These are phyloP conservation scores for Oryzias celebensis DNA, from an alignment of 2,113 vertebrate genomes.

Conservation along the genomic window DNA sequence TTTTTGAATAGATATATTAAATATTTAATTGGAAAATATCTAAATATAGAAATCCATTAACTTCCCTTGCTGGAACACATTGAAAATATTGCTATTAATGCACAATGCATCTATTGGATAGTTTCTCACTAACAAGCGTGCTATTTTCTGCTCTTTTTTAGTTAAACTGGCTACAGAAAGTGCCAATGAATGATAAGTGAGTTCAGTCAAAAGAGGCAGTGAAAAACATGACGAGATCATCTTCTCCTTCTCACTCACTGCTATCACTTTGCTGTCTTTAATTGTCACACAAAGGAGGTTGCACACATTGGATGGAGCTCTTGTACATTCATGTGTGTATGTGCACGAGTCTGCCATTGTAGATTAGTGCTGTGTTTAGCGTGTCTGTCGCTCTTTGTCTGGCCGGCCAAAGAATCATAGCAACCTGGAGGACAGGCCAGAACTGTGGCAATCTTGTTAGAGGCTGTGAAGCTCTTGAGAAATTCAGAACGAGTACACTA, in stretches of 20 bases:
- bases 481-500: no score
- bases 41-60: no score
- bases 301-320: conserved; percentile 35
- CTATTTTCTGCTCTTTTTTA: neutral
- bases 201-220: conserved; percentile 52
- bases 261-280: conserved; percentile 57
- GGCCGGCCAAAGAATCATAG: conserved; percentile 71
- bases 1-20: no score
- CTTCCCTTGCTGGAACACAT: no score
- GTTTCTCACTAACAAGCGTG: no score
- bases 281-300: conserved; percentile 66
- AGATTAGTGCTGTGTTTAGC: conserved; percentile 72
- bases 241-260: conserved; percentile 28
- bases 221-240: conserved; percentile 54
- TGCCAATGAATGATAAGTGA: conserved; percentile 57
- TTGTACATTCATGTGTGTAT: conserved; percentile 39
- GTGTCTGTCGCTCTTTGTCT: conserved; percentile 74
- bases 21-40: no score
- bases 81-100: no score
- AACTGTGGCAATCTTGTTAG: conserved; percentile 74
- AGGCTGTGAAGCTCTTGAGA: conserved; percentile 61
- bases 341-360: conserved; percentile 58
- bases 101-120: no score
- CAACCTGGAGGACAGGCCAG: conserved; percentile 65
- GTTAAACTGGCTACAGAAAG: conserved; percentile 10